phyloP scores from a whole-genome alignment of 2,797 vertebrate genomes.

The Chelon auratus region DNA sequence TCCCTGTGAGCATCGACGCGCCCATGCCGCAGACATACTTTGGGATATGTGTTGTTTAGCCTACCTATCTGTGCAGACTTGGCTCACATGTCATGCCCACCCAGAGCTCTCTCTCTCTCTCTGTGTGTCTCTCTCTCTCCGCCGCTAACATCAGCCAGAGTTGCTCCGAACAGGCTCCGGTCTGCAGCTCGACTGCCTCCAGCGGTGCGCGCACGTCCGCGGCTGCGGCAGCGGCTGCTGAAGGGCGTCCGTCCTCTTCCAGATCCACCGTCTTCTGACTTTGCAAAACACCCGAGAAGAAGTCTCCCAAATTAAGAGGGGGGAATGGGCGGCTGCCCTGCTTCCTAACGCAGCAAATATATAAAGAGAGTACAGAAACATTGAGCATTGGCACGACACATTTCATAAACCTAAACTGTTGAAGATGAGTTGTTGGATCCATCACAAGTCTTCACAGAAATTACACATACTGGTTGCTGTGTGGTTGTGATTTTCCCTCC shows the following conservation, averaged over 20 bases:
- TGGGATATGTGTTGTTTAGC: conserved; percentile 46
- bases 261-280: conserved; percentile 9
- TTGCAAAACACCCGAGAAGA: conserved; percentile 8
- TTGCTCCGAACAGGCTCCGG: conserved; percentile 50
- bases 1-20: conserved; percentile 34
- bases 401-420: no score
- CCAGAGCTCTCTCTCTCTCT: conserved; percentile 36
- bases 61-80: conserved; percentile 73
- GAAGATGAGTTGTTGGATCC: no score
- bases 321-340: rapidly evolving
- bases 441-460: no score
- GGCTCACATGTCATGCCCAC: conserved; percentile 72
- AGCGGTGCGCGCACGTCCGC: conserved; percentile 72
- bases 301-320: not conserved
- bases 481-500: no score
- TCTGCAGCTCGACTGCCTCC: conserved; percentile 83
- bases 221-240: conserved; percentile 23
- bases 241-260: conserved; percentile 48
- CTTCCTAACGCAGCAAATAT: not conserved
- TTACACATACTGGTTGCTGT: no score
- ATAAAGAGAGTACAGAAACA: no score
- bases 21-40: conserved; percentile 67
- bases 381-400: no score
- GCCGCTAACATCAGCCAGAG: conserved; percentile 64
- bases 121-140: not conserved